These are phyloP conservation scores for Eurypyga helias DNA, from an alignment of 2,113 vertebrate species.

Conservation along the genomic window DNA sequence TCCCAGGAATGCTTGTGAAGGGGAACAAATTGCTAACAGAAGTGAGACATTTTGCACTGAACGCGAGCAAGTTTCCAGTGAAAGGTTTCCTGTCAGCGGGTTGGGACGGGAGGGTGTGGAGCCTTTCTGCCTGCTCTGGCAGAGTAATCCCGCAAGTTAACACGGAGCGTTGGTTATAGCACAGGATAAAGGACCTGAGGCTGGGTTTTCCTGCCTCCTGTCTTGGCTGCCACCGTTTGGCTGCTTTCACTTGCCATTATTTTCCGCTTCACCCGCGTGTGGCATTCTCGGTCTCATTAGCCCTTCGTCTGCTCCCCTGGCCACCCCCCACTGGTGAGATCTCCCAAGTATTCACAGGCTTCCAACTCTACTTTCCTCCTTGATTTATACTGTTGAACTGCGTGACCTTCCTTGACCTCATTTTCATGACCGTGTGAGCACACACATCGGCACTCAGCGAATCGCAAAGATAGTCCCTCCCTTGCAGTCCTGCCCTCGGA, in stretches of 20 bases:
- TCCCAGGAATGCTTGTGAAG: neutral
- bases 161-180: neutral
- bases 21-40: conserved; percentile 27
- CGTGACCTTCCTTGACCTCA: conserved; percentile 70
- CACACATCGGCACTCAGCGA: neutral
- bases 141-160: conserved; percentile 14
- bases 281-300: neutral
- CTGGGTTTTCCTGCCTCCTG: conserved; percentile 52
- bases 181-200: conserved; percentile 18
- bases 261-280: neutral
- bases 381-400: conserved; percentile 69
- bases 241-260: neutral
- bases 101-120: neutral
- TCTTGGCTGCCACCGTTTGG: conserved; percentile 18
- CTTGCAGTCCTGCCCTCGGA: neutral
- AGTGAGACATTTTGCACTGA: neutral
- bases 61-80: neutral
- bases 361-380: conserved; percentile 51
- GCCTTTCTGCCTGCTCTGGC: neutral
- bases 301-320: neutral
- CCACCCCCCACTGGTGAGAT: neutral
- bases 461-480: neutral
- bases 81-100: conserved; percentile 14
- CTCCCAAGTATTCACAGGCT: conserved; percentile 56
- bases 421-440: conserved; percentile 57